Base-by-base conservation (phyloP, 2,888 invertebrate species). In the Andrena camellia region DNA sequence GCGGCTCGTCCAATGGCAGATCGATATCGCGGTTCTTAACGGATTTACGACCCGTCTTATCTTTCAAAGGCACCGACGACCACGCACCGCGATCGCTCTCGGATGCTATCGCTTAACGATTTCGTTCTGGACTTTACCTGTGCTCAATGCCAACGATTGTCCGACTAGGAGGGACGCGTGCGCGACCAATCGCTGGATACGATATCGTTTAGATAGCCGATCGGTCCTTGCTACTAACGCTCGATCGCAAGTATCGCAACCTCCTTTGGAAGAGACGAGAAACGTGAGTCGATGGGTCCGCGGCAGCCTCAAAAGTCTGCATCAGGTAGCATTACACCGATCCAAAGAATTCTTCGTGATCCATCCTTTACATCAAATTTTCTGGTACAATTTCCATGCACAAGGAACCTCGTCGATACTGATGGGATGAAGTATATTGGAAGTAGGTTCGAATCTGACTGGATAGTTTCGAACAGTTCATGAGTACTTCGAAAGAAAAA, bases 11-110 rank as follows among this genome's bases (percentile, higher is more conserved):
- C 82, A 89, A 84, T 83, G 78, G 88, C 81, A 88, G 90, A 90
- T 90, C 85, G 85, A 81, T 90, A 90, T 90, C 90, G 83, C 67
- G 54, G 57, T 50, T 83, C 84, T 89, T 89, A 87, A 87, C 84
- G 84, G 89, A 90, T 90, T 90, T 88, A 90, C 89, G 90, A 89
- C 64, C 86, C 60, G 69, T 76, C 81, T 89, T 89, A 90, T 89
- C 90, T 88, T 78, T 85, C 88, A 89, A 89, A 89, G 88, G 82
- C 33, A 82, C 88, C 89, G 88, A 83, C 87, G 83, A 85, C 73
- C 82, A 87, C 86, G 86, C 88, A 81, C 75, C 78, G 78, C 76
- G 78, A 85, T 83, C 86, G 23, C 76, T 57, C 54, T 54, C 67
- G 78, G 70, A 81, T 72, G 68, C 70, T 79, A 82, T 88, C 87